These are phyloP conservation scores for Plecotus auritus DNA, from an alignment of 2,113 vertebrate species.

Conservation along the genomic window DNA sequence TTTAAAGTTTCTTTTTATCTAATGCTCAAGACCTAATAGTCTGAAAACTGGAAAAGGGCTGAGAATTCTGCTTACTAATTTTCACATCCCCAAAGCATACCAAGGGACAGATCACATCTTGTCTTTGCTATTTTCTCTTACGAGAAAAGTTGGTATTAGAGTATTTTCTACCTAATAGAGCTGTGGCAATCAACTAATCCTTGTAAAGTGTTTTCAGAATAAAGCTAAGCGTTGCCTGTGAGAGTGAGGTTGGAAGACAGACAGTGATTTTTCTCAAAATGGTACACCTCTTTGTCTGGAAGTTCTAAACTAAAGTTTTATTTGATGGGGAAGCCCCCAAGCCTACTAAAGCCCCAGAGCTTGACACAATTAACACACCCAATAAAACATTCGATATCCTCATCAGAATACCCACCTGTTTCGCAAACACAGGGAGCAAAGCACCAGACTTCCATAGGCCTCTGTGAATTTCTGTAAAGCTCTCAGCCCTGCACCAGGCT, in stretches of 20 bases:
- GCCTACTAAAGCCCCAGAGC: background rate
- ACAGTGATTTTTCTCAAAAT: constrained; percentile 4
- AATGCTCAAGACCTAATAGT: constrained; percentile 1
- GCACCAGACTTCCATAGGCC: constrained; percentile 91
- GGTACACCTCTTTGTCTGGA: background rate
- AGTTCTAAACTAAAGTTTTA: background rate
- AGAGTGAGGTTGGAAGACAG: background rate
- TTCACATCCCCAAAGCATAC: background rate
- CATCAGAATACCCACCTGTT: constrained; percentile 83
- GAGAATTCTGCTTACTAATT: constrained; percentile 11
- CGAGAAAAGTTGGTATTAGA: constrained; percentile 18
- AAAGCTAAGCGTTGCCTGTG: background rate
- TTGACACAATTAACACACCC: background rate
- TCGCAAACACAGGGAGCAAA: constrained; percentile 90
- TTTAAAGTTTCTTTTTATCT: constrained; percentile 16
- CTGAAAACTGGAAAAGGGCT: background rate
- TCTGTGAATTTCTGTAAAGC: constrained; percentile 92
- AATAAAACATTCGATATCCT: background rate
- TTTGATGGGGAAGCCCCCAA: background rate
- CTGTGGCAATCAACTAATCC: background rate
- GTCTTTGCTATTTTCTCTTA: constrained; percentile 13
- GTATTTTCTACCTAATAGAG: constrained; percentile 18
- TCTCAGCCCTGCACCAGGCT: constrained; percentile 84
- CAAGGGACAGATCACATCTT: background rate
- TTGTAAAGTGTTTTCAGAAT: background rate